Evolutionary conservation across 1,140 invertebrate genomes (phyloP).

Genomic region (Musca domestica): DNA sequence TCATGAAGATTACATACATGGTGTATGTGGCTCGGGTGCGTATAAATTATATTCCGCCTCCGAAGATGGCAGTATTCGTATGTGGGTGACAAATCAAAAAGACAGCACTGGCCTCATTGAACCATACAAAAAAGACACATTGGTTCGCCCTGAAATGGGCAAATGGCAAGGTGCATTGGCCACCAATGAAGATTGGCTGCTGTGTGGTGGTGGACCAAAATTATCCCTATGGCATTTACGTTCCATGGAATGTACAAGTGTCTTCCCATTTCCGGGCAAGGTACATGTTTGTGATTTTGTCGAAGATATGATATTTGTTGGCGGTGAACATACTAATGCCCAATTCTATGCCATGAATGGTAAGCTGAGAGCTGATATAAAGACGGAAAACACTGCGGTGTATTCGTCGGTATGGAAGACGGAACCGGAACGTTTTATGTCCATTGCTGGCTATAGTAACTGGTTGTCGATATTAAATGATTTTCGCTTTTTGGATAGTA

Average conservation of each 20-base stretch:
- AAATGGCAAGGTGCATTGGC: slow-evolving; percentile 85
- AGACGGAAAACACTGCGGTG: slow-evolving; percentile 72
- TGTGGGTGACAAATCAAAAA: slow-evolving; percentile 75
- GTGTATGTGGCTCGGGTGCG: slow-evolving; percentile 52
- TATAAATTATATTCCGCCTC: slow-evolving; percentile 71
- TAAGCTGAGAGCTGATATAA: slow-evolving; percentile 71
- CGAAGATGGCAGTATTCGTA: slow-evolving; percentile 80
- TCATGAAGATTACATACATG: slow-evolving; percentile 80
- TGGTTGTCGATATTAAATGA: slow-evolving; percentile 82
- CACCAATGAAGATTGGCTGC: slow-evolving; percentile 82
- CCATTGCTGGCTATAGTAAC: slow-evolving; percentile 75
- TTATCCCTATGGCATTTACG: slow-evolving; percentile 79
- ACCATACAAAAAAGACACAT: slow-evolving; percentile 67
- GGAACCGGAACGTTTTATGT: slow-evolving; percentile 68
- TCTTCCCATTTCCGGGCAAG: slow-evolving; percentile 69
- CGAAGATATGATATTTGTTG: slow-evolving; percentile 77
- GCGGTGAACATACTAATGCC: slow-evolving; percentile 68
- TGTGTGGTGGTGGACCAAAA: slow-evolving; percentile 83
- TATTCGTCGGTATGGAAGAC: slow-evolving; percentile 70
- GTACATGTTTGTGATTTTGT: slow-evolving; percentile 76
- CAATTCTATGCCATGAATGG: slow-evolving; percentile 78
- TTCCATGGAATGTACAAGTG: slow-evolving; percentile 69
- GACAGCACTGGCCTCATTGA: slow-evolving; percentile 65
- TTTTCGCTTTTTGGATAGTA: slow-evolving; percentile 76
- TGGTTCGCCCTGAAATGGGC: slow-evolving; percentile 72